Base-by-base conservation (phyloP, 2,888 invertebrate genomes). In the Gisinianus flammeolus region DNA sequence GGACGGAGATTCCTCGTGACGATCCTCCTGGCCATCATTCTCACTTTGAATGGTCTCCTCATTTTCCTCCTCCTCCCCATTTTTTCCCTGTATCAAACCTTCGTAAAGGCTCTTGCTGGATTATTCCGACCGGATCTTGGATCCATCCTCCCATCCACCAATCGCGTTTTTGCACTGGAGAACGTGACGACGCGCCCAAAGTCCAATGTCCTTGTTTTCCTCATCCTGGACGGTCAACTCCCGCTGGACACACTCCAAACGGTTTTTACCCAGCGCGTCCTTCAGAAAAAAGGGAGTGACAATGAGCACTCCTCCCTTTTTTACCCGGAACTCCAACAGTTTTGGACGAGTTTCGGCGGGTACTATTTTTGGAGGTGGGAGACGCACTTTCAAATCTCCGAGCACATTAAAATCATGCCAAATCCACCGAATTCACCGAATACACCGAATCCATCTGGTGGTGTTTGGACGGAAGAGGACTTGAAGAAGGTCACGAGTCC, bases 311-410 rank as follows among this genome's bases (percentile, higher is more conserved):
- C 24, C 22, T 24, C 2, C 3, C 24, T 73, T 2, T 26, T 35
- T 1, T 79, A 72, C 62, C 79, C 79, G n/a, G 79, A 79, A 35
- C 72, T 76, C 35, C 79, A 79, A 69, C 79, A 79, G 52, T 44
- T 58, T 19, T 76, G 66, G 22, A 67, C 44, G 19, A 67, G 30
- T 6, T 79, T 76, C 76, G 35, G 33, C n/a, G 76, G 76, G 16
- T 77, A 73, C 52, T 56, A 68, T 5, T 79, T 79, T 58, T 79
- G 79, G 79, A 76, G 66, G 30, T 76, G 73, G 76, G 79, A 76
- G 22, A 58, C 54, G 67, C 16, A 28, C 3, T 79, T 79, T 31
- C 30, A 76, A 19, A 69, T 79, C 4, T 19, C 33, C n/a, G 56
- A 79, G 22, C 79, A 79, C n/a, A 73, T 79, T 16, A 35, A 76